Evolutionary conservation across 2,797 vertebrate species (phyloP).

Genomic region (Hylomyscus alleni): DNA sequence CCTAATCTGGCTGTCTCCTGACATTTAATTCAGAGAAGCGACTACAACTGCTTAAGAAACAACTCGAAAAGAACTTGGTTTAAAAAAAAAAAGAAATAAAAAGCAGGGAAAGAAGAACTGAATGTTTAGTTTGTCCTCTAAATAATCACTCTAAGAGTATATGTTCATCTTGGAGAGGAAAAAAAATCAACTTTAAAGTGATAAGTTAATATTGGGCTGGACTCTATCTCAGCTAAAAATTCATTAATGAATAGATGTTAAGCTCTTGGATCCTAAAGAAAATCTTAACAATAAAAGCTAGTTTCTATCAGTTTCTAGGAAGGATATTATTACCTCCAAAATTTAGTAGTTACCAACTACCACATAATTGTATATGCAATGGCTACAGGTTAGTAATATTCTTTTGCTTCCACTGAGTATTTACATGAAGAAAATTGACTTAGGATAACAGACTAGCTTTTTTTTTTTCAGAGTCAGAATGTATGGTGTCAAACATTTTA

Average conservation of each 20-base stretch:
- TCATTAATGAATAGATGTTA: background rate
- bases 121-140: background rate
- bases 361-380: background rate
- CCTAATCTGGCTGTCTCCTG: slow-evolving; percentile 70
- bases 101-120: slow-evolving; percentile 6
- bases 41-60: slow-evolving; percentile 63
- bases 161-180: background rate
- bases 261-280: background rate
- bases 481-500: background rate
- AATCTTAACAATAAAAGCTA: slow-evolving; percentile 2
- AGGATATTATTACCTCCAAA: background rate
- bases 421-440: background rate
- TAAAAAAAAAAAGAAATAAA: background rate
- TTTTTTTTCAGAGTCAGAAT: background rate
- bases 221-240: background rate
- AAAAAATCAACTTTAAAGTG: background rate
- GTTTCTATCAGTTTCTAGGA: slow-evolving; percentile 20
- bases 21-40: slow-evolving; percentile 75
- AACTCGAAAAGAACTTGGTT: slow-evolving; percentile 7
- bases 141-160: slow-evolving; percentile 23
- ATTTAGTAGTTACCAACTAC: background rate
- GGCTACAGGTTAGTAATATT: background rate
- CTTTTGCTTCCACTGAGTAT: slow-evolving; percentile 18
- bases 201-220: background rate
- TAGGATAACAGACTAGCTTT: background rate